Percentiles rank a stretch among this genome's conserved stretches.
These are phyloP conservation scores for Circaetus cinerascens DNA, from an alignment of 2,113 vertebrate genomes.

Conservation along the genomic window DNA sequence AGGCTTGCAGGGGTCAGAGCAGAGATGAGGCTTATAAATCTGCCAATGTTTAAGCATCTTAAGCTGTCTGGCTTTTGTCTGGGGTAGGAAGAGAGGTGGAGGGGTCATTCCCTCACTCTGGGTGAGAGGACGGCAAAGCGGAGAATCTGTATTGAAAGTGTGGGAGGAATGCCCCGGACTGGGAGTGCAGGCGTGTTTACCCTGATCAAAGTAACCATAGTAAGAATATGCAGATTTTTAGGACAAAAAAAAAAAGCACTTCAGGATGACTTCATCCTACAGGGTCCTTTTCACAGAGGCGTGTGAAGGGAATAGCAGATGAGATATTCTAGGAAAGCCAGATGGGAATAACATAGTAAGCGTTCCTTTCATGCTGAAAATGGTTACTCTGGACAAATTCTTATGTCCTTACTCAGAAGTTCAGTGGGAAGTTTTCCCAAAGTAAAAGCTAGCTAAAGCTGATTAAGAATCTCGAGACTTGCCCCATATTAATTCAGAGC, in stretches of 20 bases:
- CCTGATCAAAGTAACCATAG: constrained; percentile 45
- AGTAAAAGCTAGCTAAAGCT: constrained; percentile 39
- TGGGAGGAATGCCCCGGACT: background rate
- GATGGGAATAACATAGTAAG: constrained; percentile 64
- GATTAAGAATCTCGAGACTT: constrained; percentile 25
- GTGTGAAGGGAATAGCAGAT: constrained; percentile 59
- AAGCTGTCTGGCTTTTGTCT: constrained; percentile 53
- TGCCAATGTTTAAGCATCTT: constrained; percentile 32
- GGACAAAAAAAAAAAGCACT: constrained; percentile 25
- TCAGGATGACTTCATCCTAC: constrained; percentile 60
- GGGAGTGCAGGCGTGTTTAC: background rate
- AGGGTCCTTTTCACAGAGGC: constrained; percentile 48
- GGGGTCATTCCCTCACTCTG: constrained; percentile 16
- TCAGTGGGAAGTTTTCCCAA: constrained; percentile 55
- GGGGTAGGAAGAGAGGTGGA: constrained; percentile 22
- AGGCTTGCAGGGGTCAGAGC: background rate
- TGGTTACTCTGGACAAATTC: constrained; percentile 59
- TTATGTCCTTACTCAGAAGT: constrained; percentile 48
- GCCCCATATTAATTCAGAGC: background rate
- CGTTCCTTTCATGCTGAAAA: constrained; percentile 63
- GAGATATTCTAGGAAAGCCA: constrained; percentile 69
- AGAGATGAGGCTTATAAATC: constrained; percentile 23
- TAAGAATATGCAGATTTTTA: constrained; percentile 62
- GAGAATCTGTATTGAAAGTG: constrained; percentile 25
- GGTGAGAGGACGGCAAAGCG: background rate